Base-by-base conservation (phyloP, 2,113 vertebrate genomes). In the Xiphophorus couchianus region DNA sequence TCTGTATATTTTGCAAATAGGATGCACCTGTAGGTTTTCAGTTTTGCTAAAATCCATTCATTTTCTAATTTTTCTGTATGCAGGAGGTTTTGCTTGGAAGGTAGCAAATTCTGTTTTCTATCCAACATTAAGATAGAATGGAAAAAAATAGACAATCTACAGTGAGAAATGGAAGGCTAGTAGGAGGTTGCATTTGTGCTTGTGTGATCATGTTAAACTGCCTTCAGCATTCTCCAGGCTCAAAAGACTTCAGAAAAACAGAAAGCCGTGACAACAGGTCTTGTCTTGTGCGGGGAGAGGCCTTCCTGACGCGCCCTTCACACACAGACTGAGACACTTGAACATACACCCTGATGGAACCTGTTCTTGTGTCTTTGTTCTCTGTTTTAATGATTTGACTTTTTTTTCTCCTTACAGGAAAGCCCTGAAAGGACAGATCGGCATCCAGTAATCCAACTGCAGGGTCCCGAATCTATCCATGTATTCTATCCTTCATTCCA, bases 401-500 rank as follows among this genome's bases (percentile, higher is more conserved):
- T 8, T 69, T 79, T 86, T 44, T 80, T 62, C 10, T 69, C 73
- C 63, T 30, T 29, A 78, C 75, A 90, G 87, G 37, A 71, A 35
- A 62, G 10, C 19, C 1, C 2, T 62, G 70, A 71, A 35, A 17
- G 29, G 48, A 75, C 60, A 71, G 63, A 65, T 42, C 17, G 1
- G 14, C 60, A 60, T 81, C 70, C 22, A 42, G 22, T 10, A 2
- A 76, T 30, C 51, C 63, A 33, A 31, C 9, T 14, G 54, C 84
- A 22, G 3, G 62, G 66, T 27, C 35, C 61, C 64, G 84, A 91
- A 91, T 91, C 4, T 0, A 85, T 97, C 96, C 95, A 94, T 96
- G 96, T 89, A 69, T 96, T 91, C 94, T 97, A 96, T 98, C 97
- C 98, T 99, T 98, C 98, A 98, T 98, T 99, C 97, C 97, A 99